phyloP scores from a whole-genome alignment of 2,888 invertebrate species.

The Heliconius hortense region DNA sequence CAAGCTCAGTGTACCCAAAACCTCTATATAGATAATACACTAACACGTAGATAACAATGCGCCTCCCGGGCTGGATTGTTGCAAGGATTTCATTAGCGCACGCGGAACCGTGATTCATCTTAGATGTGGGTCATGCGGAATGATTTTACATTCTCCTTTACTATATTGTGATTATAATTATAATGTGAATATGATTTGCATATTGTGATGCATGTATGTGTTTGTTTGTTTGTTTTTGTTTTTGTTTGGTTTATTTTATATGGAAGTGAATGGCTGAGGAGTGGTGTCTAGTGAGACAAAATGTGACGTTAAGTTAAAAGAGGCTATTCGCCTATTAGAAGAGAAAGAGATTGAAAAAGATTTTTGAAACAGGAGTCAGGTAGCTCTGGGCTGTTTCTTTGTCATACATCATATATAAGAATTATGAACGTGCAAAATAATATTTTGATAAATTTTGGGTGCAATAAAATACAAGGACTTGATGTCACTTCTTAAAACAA shows the following conservation, averaged over 20 bases:
- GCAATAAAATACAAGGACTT: too few species aligned
- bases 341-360: too few species aligned
- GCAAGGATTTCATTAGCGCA: conserved; percentile 72
- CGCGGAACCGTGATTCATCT: conserved; percentile 52
- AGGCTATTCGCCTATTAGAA: too few species aligned
- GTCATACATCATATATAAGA: too few species aligned
- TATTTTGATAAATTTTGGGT: too few species aligned
- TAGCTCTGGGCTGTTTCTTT: too few species aligned
- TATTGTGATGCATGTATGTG: neutral
- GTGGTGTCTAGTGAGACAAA: neutral
- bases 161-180: conserved; percentile 9
- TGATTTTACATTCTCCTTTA: conserved; percentile 18
- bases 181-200: conserved; percentile 12
- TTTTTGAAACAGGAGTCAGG: too few species aligned
- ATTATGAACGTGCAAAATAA: too few species aligned
- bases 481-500: too few species aligned
- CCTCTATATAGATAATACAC: conserved; percentile 50
- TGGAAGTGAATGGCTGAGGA: too few species aligned
- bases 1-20: conserved; percentile 40
- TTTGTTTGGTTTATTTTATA: neutral
- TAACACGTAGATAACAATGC: conserved; percentile 68
- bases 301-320: neutral
- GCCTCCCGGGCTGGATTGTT: conserved; percentile 64
- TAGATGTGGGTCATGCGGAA: conserved; percentile 44
- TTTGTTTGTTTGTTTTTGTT: neutral